Evolutionary conservation across 2,797 vertebrate genomes (phyloP).

Genomic region (Ibycter americanus): DNA sequence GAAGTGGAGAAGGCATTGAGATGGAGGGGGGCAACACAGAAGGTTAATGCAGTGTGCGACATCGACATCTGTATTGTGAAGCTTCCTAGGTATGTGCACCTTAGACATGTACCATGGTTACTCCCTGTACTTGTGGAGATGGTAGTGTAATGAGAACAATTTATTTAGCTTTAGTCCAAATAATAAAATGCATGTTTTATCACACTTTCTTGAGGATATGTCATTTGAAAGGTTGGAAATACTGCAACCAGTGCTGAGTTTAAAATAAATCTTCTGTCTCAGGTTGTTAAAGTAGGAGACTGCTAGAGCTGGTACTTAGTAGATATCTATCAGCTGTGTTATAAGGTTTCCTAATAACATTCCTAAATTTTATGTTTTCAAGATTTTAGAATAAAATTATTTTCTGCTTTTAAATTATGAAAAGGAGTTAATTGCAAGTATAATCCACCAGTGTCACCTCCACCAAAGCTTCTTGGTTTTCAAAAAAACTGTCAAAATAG

Average conservation of each 20-base stretch:
- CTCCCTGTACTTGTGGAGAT: not conserved
- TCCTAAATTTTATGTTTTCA: not conserved
- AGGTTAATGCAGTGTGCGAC: not conserved
- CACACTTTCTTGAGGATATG: not conserved
- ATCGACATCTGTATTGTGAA: not conserved
- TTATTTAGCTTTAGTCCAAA: not conserved
- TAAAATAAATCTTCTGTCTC: not conserved
- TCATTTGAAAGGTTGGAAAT: not conserved
- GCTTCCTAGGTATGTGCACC: not conserved
- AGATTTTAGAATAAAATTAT: not conserved
- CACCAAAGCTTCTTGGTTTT: not conserved
- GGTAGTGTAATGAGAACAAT: not conserved
- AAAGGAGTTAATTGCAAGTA: not conserved
- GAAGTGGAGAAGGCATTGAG: not conserved
- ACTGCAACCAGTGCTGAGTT: not conserved
- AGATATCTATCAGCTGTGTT: not conserved
- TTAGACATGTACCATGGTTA: accelerated
- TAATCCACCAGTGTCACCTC: not conserved
- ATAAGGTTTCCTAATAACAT: not conserved
- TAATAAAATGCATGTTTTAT: not conserved
- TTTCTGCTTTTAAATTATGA: not conserved
- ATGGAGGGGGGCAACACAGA: not conserved
- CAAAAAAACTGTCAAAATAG: not conserved
- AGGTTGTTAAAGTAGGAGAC: not conserved
- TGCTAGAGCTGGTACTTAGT: not conserved